A percentile compares a stretch with the other conserved stretches of the same genome.
These are phyloP conservation scores for Drosophila saltans DNA, from an alignment of 1,140 invertebrate species.

Conservation along the genomic window DNA sequence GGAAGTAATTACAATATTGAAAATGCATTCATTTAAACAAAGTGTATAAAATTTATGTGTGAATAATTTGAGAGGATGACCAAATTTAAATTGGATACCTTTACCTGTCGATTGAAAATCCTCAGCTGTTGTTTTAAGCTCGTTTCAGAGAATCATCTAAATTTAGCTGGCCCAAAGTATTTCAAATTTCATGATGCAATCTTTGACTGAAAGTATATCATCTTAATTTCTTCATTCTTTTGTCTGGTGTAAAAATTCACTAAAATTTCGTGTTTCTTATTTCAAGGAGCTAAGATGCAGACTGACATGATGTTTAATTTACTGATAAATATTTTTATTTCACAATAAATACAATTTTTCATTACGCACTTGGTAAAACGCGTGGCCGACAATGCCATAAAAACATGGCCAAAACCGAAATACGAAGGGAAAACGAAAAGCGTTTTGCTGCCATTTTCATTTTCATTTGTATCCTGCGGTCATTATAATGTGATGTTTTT, in stretches of 20 bases:
- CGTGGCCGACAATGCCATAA: conserved; percentile 65
- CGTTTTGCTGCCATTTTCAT: conserved; percentile 51
- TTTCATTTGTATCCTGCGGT: conserved; percentile 74
- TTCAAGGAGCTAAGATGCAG: conserved; percentile 25
- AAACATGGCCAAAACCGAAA: conserved; percentile 59
- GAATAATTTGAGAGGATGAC: too few species aligned
- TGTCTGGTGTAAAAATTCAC: conserved; percentile 37
- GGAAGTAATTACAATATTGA: too few species aligned
- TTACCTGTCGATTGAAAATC: background rate
- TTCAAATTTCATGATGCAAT: conserved; percentile 60
- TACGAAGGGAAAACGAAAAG: conserved; percentile 3
- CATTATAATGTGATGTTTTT: conserved; percentile 62
- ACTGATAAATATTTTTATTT: conserved; percentile 80
- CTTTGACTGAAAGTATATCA: conserved; percentile 19
- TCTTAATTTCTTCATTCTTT: background rate
- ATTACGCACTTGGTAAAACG: conserved; percentile 67
- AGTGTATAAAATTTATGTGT: too few species aligned
- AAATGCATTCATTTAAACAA: too few species aligned
- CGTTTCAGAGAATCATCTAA: conserved; percentile 28
- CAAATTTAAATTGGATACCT: background rate
- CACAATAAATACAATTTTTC: conserved; percentile 72
- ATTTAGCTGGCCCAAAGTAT: conserved; percentile 22
- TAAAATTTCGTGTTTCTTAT: conserved; percentile 23
- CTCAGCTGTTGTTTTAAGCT: background rate
- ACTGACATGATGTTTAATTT: conserved; percentile 68